phyloP scores from a whole-genome alignment of 1,140 invertebrate species.

The Agraylea sexmaculata region DNA sequence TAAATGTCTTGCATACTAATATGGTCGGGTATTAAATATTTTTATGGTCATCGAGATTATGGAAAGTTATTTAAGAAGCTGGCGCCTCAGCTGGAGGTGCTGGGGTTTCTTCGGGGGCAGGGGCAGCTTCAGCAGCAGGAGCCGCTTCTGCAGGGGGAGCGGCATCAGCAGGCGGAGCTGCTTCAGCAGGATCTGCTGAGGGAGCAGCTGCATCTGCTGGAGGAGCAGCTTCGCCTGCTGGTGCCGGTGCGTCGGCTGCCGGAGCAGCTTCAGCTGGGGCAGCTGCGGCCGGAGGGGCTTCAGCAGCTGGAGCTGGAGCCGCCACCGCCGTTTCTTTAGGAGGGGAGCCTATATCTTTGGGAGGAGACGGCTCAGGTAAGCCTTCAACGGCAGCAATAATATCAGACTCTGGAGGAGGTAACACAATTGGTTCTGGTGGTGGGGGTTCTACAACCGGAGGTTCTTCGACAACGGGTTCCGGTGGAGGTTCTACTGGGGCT shows the following conservation, averaged over 20 bases:
- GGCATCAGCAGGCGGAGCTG: conserved; percentile 5
- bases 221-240: conserved; percentile 12
- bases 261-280: conserved; percentile 10
- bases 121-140: conserved; percentile 1
- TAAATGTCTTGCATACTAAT: too few relatives aligned
- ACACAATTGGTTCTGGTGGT: conserved; percentile 23
- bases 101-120: conserved; percentile 20
- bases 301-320: conserved; percentile 11
- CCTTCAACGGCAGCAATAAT: conserved; percentile 25
- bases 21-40: too few relatives aligned
- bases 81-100: conserved; percentile 23
- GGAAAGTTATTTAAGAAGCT: conserved; percentile 22
- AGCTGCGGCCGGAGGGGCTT: conserved; percentile 13
- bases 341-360: conserved; percentile 29
- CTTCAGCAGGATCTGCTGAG: conserved; percentile 3
- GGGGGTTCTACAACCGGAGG: conserved; percentile 23
- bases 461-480: conserved; percentile 26
- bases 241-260: conserved; percentile 12
- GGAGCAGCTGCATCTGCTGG: conserved; percentile 13
- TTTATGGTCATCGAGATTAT: too few relatives aligned
- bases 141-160: not conserved
- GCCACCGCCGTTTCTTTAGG: conserved; percentile 25
- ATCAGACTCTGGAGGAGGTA: conserved; percentile 24
- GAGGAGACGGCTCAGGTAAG: conserved; percentile 26
- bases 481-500: conserved; percentile 28